A percentile compares a stretch with the other conserved stretches of the same genome.
Conservation (phyloP, 2,113 vertebrate species). For the Eleginops maclovinus region DNA sequence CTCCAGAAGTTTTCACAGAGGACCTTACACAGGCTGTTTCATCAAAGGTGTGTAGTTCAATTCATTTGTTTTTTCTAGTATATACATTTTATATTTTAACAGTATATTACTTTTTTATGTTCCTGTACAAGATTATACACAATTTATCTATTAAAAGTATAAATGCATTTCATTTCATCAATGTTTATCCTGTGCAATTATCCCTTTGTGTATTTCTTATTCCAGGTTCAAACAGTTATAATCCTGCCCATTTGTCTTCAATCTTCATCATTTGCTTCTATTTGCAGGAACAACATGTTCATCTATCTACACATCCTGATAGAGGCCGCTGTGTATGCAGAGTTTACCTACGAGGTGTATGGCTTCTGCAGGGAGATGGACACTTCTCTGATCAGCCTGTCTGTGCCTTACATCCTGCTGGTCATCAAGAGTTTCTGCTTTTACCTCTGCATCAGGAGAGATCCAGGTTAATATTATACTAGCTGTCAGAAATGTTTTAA, state of each 20-base stretch:
- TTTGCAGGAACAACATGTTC: conserved; percentile 88
- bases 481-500: no score
- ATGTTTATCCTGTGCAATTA: no score
- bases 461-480: conserved; percentile 87
- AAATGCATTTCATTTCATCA: no score
- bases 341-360: conserved; percentile 92
- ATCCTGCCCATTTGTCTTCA: not conserved
- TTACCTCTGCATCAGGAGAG: conserved; percentile 85
- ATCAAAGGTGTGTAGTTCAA: conserved; percentile 85
- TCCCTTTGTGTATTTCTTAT: not conserved
- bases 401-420: conserved; percentile 91
- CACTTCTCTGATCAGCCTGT: conserved; percentile 79
- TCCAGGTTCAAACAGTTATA: not conserved
- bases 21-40: conserved; percentile 86
- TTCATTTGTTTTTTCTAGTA: no score
- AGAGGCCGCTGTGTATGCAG: conserved; percentile 88
- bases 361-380: conserved; percentile 91
- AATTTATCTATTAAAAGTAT: no score
- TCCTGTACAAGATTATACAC: no score
- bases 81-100: no score
- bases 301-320: conserved; percentile 88
- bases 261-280: not conserved
- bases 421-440: conserved; percentile 85
- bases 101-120: no score
- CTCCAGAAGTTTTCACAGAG: conserved; percentile 79